Percentiles rank a stretch among this genome's conserved stretches.
phyloP scores from a whole-genome alignment of 1,140 invertebrate genomes.

The Caerostris darwini region DNA sequence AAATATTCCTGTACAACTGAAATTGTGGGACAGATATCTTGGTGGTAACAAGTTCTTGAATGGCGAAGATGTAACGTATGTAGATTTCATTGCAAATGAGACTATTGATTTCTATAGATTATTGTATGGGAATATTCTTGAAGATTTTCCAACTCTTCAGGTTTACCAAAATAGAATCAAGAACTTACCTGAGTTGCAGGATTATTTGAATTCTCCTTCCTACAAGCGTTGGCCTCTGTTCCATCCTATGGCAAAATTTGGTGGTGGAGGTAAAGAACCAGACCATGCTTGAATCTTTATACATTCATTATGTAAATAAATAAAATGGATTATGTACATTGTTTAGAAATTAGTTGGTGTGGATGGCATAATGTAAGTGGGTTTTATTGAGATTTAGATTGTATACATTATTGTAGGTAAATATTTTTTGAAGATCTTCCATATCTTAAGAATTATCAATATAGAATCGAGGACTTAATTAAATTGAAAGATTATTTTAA shows the following conservation, averaged over 20 bases:
- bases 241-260: conserved; percentile 81
- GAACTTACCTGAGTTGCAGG: conserved; percentile 80
- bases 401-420: no score
- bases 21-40: conserved; percentile 82
- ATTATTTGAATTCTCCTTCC: conserved; percentile 81
- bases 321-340: no score
- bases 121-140: conserved; percentile 80
- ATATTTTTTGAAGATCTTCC: no score
- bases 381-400: no score
- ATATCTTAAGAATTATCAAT: no score
- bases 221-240: conserved; percentile 81
- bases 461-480: no score
- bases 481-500: no score
- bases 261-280: conserved; percentile 62
- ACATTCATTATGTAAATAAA: neutral
- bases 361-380: no score
- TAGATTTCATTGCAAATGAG: conserved; percentile 84
- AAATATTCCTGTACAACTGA: conserved; percentile 80
- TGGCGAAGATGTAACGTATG: conserved; percentile 83
- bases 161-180: conserved; percentile 81
- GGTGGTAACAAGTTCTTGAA: conserved; percentile 82
- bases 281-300: neutral
- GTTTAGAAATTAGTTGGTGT: no score
- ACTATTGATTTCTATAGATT: conserved; percentile 82
- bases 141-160: conserved; percentile 81